A percentile compares a stretch with the other conserved stretches of the same genome.
These are phyloP conservation scores for Megalops cyprinoides DNA, from an alignment of 2,797 vertebrate genomes.

Conservation along the genomic window DNA sequence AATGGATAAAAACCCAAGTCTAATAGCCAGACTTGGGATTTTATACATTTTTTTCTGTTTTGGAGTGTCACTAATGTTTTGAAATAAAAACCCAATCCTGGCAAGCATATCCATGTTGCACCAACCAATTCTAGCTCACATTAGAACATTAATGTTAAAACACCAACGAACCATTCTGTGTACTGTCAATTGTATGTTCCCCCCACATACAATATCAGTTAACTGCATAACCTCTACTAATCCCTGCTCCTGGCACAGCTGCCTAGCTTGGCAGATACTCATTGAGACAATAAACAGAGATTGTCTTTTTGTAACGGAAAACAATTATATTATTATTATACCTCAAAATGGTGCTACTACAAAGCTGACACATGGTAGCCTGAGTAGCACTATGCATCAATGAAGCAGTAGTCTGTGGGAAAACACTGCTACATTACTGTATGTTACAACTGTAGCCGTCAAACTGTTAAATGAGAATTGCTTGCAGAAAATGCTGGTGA, in stretches of 20 bases:
- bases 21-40: not conserved
- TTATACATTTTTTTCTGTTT: too few species aligned
- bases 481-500: not conserved
- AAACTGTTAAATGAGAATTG: not conserved
- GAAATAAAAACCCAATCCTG: not conserved
- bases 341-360: not conserved
- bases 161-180: not conserved
- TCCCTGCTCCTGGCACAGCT: not conserved
- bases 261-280: not conserved
- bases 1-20: too few species aligned
- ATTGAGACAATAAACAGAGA: not conserved
- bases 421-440: not conserved
- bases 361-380: not conserved
- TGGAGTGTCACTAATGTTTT: too few species aligned
- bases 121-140: not conserved
- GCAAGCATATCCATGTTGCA: not conserved
- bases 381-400: not conserved
- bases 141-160: not conserved
- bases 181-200: not conserved
- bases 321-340: too few species aligned
- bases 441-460: not conserved
- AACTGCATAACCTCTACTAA: not conserved
- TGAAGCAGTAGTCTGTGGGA: not conserved
- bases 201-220: not conserved
- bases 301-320: conserved; percentile 1